Evolutionary conservation across 2,113 vertebrate species (phyloP).

Genomic region (Kryptolebias marmoratus): DNA sequence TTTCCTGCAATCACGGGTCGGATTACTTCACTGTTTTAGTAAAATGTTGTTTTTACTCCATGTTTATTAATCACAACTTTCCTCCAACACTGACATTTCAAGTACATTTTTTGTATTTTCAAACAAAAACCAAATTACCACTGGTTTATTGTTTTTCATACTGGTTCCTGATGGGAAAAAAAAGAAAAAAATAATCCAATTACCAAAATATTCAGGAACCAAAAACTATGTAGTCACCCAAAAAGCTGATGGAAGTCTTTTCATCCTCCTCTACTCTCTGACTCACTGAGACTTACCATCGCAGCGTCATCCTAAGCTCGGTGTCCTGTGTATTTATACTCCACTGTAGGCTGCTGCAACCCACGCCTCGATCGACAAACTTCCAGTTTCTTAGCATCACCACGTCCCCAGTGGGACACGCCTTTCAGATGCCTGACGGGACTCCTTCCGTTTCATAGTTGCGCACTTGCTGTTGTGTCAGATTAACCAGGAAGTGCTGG

Average conservation of each 20-base stretch:
- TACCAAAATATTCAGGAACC: not conserved
- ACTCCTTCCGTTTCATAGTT: constrained; percentile 7
- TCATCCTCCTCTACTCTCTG: constrained; percentile 32
- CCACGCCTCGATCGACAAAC: constrained; percentile 54
- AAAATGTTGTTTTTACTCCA: too few relatives aligned
- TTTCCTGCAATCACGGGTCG: too few relatives aligned
- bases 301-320: constrained; percentile 31
- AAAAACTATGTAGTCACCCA: constrained; percentile 5
- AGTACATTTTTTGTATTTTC: too few relatives aligned
- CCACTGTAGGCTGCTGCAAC: constrained; percentile 50
- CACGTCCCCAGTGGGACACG: too few relatives aligned
- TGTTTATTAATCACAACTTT: too few relatives aligned
- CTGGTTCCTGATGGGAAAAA: too few relatives aligned
- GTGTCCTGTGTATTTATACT: constrained; percentile 66
- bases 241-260: constrained; percentile 3
- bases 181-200: too few relatives aligned
- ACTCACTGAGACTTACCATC: constrained; percentile 53
- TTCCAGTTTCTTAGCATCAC: not conserved
- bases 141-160: too few relatives aligned
- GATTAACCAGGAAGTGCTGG: constrained; percentile 29
- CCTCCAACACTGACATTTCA: too few relatives aligned
- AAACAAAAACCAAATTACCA: too few relatives aligned
- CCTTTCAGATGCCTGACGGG: too few relatives aligned
- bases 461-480: constrained; percentile 1
- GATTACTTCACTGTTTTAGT: too few relatives aligned